Percentiles rank a stretch among this genome's conserved stretches.
phyloP scores from a whole-genome alignment of 1,140 invertebrate genomes.

The Philaenus spumarius region DNA sequence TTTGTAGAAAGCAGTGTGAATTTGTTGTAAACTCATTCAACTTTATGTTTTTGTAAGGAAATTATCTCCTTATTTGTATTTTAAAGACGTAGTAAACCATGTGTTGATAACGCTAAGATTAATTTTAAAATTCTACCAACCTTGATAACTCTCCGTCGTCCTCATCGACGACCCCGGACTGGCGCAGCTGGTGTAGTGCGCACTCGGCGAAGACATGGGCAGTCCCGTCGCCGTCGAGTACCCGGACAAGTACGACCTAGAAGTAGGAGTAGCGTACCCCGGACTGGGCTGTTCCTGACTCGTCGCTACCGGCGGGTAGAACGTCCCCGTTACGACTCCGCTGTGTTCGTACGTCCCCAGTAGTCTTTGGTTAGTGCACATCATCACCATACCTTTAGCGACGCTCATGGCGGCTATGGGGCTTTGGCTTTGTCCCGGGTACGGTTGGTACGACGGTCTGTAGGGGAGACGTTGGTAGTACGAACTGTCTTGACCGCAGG shows the following conservation, averaged over 20 bases:
- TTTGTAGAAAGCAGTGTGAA: too few relatives aligned
- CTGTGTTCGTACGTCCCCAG: constrained; percentile 43
- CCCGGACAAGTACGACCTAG: constrained; percentile 9
- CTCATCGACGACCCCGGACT: constrained; percentile 11
- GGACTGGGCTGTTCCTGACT: constrained; percentile 59
- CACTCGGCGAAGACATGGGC: neutral
- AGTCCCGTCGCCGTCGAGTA: constrained; percentile 13
- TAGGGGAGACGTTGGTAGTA: constrained; percentile 19
- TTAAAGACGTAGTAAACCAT: too few relatives aligned
- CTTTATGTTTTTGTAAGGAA: too few relatives aligned
- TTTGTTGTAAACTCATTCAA: too few relatives aligned
- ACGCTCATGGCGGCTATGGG: constrained; percentile 68
- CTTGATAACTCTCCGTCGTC: constrained; percentile 9
- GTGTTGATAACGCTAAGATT: too few relatives aligned
- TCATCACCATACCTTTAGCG: constrained; percentile 79
- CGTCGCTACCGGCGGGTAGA: constrained; percentile 74
- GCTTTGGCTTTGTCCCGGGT: constrained; percentile 27
- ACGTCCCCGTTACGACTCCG: constrained; percentile 52
- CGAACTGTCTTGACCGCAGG: constrained; percentile 8
- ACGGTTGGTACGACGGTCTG: constrained; percentile 6
- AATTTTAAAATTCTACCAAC: too few relatives aligned
- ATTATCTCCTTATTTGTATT: too few relatives aligned
- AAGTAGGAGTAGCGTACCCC: constrained; percentile 8
- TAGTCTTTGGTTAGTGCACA: constrained; percentile 59
- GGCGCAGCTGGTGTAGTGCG: constrained; percentile 15